Conservation (phyloP, 2,797 vertebrate species). For the Protonibea diacanthus region DNA sequence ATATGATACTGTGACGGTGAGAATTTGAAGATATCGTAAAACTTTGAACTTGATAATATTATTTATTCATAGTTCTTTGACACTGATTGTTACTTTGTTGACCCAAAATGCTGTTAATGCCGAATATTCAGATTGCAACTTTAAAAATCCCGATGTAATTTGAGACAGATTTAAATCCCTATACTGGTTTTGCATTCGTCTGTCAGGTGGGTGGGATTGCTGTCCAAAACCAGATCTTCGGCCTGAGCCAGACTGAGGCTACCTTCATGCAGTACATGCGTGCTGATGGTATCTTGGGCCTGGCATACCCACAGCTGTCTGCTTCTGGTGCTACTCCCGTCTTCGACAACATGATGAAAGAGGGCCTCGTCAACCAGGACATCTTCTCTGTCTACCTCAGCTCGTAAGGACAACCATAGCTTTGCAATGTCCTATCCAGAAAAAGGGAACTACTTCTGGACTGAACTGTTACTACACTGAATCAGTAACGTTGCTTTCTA, state of each 20-base stretch:
- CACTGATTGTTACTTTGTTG: neutral
- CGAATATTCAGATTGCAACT: neutral
- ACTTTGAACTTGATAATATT: neutral
- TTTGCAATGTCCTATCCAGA: neutral
- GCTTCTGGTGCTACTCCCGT: slow-evolving; percentile 59
- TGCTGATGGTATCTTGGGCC: slow-evolving; percentile 71
- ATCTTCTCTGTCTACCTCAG: slow-evolving; percentile 68
- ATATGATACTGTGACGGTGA: slow-evolving; percentile 83
- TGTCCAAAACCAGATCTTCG: slow-evolving; percentile 64
- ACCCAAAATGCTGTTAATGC: too few relatives aligned
- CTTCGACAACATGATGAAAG: slow-evolving; percentile 71
- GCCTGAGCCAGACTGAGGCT: slow-evolving; percentile 60
- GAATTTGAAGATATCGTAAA: slow-evolving; percentile 31
- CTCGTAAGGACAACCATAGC: slow-evolving; percentile 37
- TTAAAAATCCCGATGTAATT: neutral
- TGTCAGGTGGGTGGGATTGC: slow-evolving; percentile 57
- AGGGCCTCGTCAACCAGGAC: slow-evolving; percentile 56
- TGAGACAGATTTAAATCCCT: neutral
- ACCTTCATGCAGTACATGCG: slow-evolving; percentile 66
- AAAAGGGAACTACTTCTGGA: neutral
- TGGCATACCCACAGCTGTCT: slow-evolving; percentile 65
- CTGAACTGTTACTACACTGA: neutral
- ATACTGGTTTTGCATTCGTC: slow-evolving; percentile 1
- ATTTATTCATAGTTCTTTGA: neutral
- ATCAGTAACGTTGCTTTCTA: neutral